Evolutionary conservation across 2,888 invertebrate species (phyloP).

Genomic region (Colostygia pectinataria): DNA sequence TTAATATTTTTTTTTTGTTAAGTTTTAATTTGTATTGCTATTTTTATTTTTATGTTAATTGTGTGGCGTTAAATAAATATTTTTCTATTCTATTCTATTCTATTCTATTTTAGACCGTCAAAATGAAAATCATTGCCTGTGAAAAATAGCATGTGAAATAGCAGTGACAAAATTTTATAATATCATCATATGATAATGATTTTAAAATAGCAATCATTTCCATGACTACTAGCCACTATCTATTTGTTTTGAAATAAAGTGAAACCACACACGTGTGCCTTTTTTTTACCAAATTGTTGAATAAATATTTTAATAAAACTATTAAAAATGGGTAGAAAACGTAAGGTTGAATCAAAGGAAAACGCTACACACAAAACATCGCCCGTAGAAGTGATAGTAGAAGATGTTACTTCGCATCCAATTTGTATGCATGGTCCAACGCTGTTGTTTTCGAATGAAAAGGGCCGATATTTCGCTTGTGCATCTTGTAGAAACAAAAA

Average conservation of each 20-base stretch:
- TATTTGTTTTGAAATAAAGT: conserved; percentile 2
- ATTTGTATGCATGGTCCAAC: conserved; percentile 90
- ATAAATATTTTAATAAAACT: background rate
- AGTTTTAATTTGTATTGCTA: too few relatives aligned
- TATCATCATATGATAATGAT: too few relatives aligned
- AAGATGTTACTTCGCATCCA: conserved; percentile 85
- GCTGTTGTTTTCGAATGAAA: conserved; percentile 85
- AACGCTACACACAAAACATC: conserved; percentile 41
- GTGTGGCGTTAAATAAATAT: too few relatives aligned
- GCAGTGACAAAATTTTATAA: too few relatives aligned
- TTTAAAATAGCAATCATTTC: too few relatives aligned
- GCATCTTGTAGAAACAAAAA: conserved; percentile 92
- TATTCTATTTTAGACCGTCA: too few relatives aligned
- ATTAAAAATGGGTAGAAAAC: conserved; percentile 62
- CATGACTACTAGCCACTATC: too few relatives aligned
- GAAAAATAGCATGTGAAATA: too few relatives aligned
- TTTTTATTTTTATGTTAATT: too few relatives aligned
- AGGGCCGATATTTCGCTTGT: conserved; percentile 89
- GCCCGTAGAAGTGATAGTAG: conserved; percentile 78
- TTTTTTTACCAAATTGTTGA: background rate
- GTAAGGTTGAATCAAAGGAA: conserved; percentile 50
- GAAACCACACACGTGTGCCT: conserved; percentile 3
- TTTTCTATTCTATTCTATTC: too few relatives aligned
- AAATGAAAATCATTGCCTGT: too few relatives aligned
- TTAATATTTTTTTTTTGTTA: too few relatives aligned